Base-by-base conservation (phyloP, 2,888 invertebrate species). In the Cheilosia grossa region DNA sequence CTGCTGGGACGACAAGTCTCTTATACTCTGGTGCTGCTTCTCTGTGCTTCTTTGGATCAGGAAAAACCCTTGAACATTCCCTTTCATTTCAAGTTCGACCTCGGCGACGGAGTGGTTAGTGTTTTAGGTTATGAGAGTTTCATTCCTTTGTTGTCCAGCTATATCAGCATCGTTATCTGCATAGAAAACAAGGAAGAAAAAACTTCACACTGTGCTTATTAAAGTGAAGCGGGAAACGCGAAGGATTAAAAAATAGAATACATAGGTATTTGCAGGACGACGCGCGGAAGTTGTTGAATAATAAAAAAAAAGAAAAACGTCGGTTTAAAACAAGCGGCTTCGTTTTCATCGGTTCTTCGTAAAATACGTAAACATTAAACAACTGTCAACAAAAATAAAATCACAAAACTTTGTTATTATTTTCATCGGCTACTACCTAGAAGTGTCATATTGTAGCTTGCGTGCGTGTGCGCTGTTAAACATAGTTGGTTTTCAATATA, bases 81-180 rank as follows among this genome's bases (percentile, higher is more conserved):
- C 88, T 88, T 89, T 89, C 89, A 89, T 89, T 89, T 89, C 88
- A 88, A 88, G 88, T 89, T 89, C 89, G 88, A 88, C 88, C 88
- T 88, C 88, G 88, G 87, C 87, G 85, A 67, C 85, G 85, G 80
- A 85, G 80, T 80, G 85, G 85, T 85, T 79, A 79, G 72, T 79
- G 63, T 70, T 72, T 85, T 81, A 74, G 80, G 61, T 85, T 85
- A 81, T 80, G 80, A 49, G 83, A 83, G 47, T 74, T 70, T 83
- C 49, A 73, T 80, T 74, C 56, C 49, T 74, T 70, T 56, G 42
- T 73, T 82, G 78, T 82, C 79, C 54, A 73, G 67, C 75, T 56
- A 67, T 74, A 67, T 74, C 49, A 64, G 70, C 63, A n/a, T 42
- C 40, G 51, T 75, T 37, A 49, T 47, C 30, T 82, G 51, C 27